Evolutionary conservation across 2,888 invertebrate species (phyloP).

Genomic region (Apomyelois bistriatella): DNA sequence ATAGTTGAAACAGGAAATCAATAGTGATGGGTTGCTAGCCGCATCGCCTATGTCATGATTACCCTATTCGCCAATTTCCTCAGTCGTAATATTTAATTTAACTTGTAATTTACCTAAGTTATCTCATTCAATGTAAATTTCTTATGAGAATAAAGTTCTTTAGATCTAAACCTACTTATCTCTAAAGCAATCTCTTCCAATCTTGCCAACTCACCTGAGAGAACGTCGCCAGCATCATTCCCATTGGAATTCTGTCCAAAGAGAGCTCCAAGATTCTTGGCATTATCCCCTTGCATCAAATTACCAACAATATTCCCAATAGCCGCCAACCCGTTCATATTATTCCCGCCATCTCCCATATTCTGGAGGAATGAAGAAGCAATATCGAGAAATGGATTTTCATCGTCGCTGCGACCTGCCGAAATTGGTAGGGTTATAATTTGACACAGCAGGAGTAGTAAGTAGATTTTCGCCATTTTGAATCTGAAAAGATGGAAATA

Average conservation of each 20-base stretch:
- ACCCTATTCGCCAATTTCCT: no score
- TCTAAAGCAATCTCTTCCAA: no score
- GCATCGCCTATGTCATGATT: no score
- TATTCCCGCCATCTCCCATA: constrained; percentile 62
- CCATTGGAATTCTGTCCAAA: constrained; percentile 53
- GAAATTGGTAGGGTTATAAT: constrained; percentile 44
- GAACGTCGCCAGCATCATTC: constrained; percentile 62
- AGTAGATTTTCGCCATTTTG: constrained; percentile 47
- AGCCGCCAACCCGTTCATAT: constrained; percentile 71
- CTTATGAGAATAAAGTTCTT: no score
- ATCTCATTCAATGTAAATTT: no score
- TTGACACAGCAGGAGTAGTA: constrained; percentile 43
- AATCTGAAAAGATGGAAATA: constrained; percentile 24
- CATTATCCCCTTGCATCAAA: constrained; percentile 84
- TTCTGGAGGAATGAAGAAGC: constrained; percentile 85
- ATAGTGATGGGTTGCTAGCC: no score
- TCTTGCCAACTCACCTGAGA: constrained; percentile 71
- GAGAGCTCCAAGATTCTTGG: constrained; percentile 73
- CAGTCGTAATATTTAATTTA: no score
- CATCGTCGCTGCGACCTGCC: constrained; percentile 51
- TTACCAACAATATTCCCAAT: constrained; percentile 84
- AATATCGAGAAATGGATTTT: constrained; percentile 83
- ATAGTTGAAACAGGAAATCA: no score
- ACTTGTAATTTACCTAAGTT: no score
- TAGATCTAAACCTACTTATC: no score